Conservation (phyloP, 1,140 invertebrate genomes). For the Diachasma alloeum region DNA sequence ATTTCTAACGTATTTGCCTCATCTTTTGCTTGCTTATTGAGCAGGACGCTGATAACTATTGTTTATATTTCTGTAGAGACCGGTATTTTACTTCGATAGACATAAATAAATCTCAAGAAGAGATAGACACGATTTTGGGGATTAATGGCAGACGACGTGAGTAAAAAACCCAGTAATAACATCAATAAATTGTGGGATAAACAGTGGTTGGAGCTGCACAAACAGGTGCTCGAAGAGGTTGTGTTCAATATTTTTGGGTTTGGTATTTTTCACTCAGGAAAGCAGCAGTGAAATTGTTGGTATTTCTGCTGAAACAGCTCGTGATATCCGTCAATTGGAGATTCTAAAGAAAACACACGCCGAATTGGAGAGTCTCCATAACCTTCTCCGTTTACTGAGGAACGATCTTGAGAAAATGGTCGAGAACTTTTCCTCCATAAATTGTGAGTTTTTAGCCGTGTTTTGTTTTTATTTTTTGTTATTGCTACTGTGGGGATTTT, state of each 20-base stretch:
- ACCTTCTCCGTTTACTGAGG: constrained; percentile 38
- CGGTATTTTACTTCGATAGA: background rate
- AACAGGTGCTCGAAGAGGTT: background rate
- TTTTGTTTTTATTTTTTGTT: background rate
- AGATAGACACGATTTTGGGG: background rate
- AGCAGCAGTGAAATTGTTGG: background rate
- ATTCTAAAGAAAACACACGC: constrained; percentile 33
- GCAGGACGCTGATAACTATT: background rate
- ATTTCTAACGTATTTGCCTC: background rate
- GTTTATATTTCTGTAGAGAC: background rate
- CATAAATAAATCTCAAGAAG: background rate
- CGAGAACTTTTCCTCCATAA: constrained; percentile 37
- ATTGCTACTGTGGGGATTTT: too few relatives aligned
- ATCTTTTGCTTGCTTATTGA: background rate
- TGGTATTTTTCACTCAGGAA: background rate
- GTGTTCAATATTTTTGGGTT: background rate
- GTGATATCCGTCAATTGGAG: constrained; percentile 33
- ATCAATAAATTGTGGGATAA: background rate
- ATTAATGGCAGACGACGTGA: background rate
- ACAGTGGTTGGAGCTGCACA: too few relatives aligned
- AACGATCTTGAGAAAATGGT: constrained; percentile 45
- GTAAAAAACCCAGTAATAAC: background rate
- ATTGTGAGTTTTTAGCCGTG: constrained; percentile 22
- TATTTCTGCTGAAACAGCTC: background rate
- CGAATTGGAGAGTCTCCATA: constrained; percentile 40